Evolutionary conservation across 2,113 vertebrate genomes (phyloP), one percentile per base, ranked within the genome.

Genomic region (Sula dactylatra): DNA sequence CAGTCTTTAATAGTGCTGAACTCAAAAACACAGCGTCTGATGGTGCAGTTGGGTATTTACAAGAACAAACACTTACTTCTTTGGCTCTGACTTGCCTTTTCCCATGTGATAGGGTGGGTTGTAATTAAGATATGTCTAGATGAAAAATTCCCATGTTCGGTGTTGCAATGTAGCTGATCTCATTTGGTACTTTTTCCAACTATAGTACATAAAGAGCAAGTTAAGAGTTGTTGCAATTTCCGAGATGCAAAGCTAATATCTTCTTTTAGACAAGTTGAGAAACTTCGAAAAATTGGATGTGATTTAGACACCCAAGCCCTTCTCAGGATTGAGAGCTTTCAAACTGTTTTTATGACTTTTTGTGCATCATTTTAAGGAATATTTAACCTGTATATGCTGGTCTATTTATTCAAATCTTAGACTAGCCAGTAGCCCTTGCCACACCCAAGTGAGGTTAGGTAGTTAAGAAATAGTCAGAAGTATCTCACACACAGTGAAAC

Each of bases 51-150:
- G 88, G 79, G 65, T 95, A 92, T 88, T 93, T 93, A 82, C 34
- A 80, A 82, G 95, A 95, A 91, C 89, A 90, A 96, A 88, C 86
- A 45, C 91, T 96, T 73, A 62, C 40, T 93, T 80, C 95, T 95
- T 93, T 94, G 93, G 91, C 95, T 97, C 94, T 66, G 78, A 27
- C 84, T 85, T 95, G 81, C 74, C 81, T 90, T 93, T 89, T 95
- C 96, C 96, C 91, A 77, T 94, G 93, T 95, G 94, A 72, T 95
- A 44, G 95, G 93, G 78, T 96, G 97, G 89, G 83, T 91, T 94
- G 86, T 95, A 95, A 93, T 95, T 91, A 93, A 96, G 94, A 94
- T 85, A 32, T 0, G 45, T 66, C 91, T 88, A 64, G 84, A 84
- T 94, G 95, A 97, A 88, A 69, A 94, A 80, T 93, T 93, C 95